phyloP scores from a whole-genome alignment of 2,888 invertebrate genomes.

The Erebia aethiops region DNA sequence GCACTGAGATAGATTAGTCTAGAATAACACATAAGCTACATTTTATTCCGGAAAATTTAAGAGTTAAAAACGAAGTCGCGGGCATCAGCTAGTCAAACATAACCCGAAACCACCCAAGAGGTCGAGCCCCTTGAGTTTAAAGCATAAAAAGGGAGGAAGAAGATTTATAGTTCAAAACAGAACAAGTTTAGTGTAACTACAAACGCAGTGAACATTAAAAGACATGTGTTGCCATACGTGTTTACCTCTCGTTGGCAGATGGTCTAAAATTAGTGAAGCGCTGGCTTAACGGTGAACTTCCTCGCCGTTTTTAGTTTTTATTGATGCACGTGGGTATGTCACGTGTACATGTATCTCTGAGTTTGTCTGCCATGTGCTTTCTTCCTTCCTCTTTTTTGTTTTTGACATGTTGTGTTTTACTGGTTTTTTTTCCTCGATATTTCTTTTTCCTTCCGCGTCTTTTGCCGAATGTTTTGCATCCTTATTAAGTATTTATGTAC shows the following conservation, averaged over 20 bases:
- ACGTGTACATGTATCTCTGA: background rate
- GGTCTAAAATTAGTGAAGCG: conserved; percentile 46
- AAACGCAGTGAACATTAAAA: conserved; percentile 24
- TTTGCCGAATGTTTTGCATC: too few species aligned
- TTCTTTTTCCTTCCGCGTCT: too few species aligned
- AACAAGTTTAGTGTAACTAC: background rate
- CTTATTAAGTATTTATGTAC: too few species aligned
- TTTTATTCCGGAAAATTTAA: background rate
- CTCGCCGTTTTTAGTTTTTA: conserved; percentile 36
- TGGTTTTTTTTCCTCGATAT: background rate
- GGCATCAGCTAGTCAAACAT: background rate
- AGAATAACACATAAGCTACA: too few species aligned
- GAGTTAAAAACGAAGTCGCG: background rate
- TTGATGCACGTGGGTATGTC: background rate
- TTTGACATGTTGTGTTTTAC: background rate
- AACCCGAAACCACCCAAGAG: background rate
- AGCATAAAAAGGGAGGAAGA: background rate
- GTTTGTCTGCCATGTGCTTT: background rate
- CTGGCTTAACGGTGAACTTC: conserved; percentile 49
- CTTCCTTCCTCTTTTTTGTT: background rate
- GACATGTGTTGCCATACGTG: conserved; percentile 13
- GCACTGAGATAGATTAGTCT: too few species aligned
- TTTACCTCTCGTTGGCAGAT: conserved; percentile 30
- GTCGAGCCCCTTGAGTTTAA: background rate
- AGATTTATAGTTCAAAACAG: conserved; percentile 13